phyloP scores from a whole-genome alignment of 2,797 vertebrate genomes.

The Anabacerthia variegaticeps region DNA sequence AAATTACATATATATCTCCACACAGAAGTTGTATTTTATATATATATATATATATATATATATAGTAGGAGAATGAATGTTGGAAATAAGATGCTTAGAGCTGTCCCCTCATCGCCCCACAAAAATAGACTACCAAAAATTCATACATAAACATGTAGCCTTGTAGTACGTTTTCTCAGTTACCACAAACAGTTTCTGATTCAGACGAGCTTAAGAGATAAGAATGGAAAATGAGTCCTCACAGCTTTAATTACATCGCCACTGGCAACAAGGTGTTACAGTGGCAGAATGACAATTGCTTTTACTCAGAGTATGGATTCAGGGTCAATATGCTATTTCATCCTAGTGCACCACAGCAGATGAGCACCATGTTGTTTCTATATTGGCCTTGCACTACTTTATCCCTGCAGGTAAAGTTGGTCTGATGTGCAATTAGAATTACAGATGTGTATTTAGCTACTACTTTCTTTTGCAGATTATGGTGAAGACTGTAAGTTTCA shows the following conservation, averaged over 20 bases:
- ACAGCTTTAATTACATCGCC: conserved; percentile 90
- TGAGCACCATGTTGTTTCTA: conserved; percentile 75
- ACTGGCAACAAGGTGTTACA: conserved; percentile 87
- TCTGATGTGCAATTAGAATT: conserved; percentile 74
- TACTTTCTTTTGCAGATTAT: conserved; percentile 52
- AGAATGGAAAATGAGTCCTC: conserved; percentile 87
- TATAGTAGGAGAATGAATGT: neutral
- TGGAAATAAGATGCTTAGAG: conserved; percentile 61
- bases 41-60: neutral
- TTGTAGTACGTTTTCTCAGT: conserved; percentile 78
- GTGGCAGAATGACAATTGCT: conserved; percentile 83
- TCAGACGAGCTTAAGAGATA: conserved; percentile 84
- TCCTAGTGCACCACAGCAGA: conserved; percentile 68
- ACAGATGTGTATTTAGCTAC: conserved; percentile 54
- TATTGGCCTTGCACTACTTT: conserved; percentile 64
- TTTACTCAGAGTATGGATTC: conserved; percentile 77
- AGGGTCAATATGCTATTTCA: conserved; percentile 82
- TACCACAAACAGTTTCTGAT: conserved; percentile 82
- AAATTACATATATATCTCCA: conserved; percentile 42
- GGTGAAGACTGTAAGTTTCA: conserved; percentile 46
- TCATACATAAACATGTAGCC: conserved; percentile 81
- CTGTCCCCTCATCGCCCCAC: conserved; percentile 26
- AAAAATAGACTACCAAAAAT: conserved; percentile 72
- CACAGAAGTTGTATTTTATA: neutral
- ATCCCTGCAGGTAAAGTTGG: conserved; percentile 74